These are phyloP conservation scores for Acleris holmiana DNA, from an alignment of 2,888 invertebrate species.

Conservation along the genomic window DNA sequence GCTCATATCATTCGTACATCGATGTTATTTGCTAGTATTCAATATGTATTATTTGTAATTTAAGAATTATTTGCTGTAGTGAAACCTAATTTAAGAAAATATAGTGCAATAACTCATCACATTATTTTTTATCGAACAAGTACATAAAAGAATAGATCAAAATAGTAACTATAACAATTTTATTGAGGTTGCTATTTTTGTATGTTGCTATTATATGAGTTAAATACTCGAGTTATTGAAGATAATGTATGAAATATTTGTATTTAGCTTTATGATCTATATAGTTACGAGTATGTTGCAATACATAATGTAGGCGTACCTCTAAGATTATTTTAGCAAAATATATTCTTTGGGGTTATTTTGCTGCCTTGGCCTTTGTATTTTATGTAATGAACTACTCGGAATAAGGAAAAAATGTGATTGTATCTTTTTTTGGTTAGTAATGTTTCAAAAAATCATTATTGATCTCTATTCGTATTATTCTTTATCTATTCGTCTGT, in stretches of 20 bases:
- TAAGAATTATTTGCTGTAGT: conserved; percentile 12
- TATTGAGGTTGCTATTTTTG: conserved; percentile 43
- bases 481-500: conserved; percentile 1
- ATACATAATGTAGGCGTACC: conserved; percentile 26
- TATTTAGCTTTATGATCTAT: conserved; percentile 31
- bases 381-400: conserved; percentile 29
- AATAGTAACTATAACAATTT: conserved; percentile 42
- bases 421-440: neutral
- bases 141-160: conserved; percentile 44
- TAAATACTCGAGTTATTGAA: conserved; percentile 44
- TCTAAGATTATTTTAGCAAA: conserved; percentile 17
- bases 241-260: conserved; percentile 40
- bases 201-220: conserved; percentile 42
- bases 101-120: conserved; percentile 49
- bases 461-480: conserved; percentile 4
- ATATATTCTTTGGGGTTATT: conserved; percentile 15
- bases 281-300: conserved; percentile 29
- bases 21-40: conserved; percentile 57
- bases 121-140: conserved; percentile 34
- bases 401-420: conserved; percentile 28
- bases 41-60: conserved; percentile 30
- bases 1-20: conserved; percentile 76
- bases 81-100: conserved; percentile 39
- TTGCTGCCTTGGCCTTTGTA: conserved; percentile 5
- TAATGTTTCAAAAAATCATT: neutral